Base-by-base conservation (phyloP, 2,797 vertebrate species). In the Knipowitschia caucasica region DNA sequence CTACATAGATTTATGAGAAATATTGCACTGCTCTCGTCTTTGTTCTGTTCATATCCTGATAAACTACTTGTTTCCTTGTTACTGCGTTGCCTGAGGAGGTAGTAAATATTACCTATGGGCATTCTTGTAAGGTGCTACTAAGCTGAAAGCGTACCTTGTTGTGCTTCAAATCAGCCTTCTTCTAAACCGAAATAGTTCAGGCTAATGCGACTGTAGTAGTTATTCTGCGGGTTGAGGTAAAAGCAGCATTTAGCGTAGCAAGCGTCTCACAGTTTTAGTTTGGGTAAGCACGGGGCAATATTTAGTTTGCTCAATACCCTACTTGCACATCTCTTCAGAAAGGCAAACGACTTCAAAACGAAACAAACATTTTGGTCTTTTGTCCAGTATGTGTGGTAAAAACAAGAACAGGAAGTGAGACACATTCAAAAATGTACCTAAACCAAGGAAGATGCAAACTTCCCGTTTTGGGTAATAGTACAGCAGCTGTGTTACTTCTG, bases 11-110 rank as follows among this genome's bases (percentile, higher is more conserved):
- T 29, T 31, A 43, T 85, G 73, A 88, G 78, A 87, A 83, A 89
- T 91, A 90, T 89, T 91, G 89, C 87, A 90, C 87, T 71, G 69
- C 75, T 86, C 85, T 87, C 84, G 62, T 82, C 69, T 87, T 86
- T 87, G 82, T 84, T 89, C 78, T 75, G 42, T 24, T 59, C 60
- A 59, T 73, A 47, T 49, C 71, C 58, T 62, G 27, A 47, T 21
- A 15, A 27, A 72, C 57, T 38, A 26, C 39, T 52, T 36, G 46
- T 40, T 14, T 58, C 71, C 62, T 61, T 50, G 44, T 67, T 4
- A 18, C 50, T 50, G 17, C 36, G 44, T 51, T 75, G 80, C 79
- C 77, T 64, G 68, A 81, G 68, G 84, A 89, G 83, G 88, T 89
- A 88, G 81, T 73, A 72, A 73, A 74, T 71, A 53, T 47, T 26